Percentiles rank a stretch among this genome's conserved stretches.
phyloP scores from a whole-genome alignment of 2,888 invertebrate genomes.

The Amphipyra berbera region DNA sequence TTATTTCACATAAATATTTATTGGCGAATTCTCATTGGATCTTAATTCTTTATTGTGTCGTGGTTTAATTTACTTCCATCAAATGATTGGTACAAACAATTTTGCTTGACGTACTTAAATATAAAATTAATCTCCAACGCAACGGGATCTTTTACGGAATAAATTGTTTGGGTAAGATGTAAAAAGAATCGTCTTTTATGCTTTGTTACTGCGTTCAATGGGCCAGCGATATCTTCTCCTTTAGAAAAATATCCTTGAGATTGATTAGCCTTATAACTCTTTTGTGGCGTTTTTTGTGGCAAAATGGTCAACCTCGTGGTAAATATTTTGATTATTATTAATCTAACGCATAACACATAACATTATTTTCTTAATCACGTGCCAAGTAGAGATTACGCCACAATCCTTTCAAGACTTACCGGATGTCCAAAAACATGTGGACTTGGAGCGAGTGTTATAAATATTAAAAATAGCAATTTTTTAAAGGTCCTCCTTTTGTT shows the following conservation, averaged over 20 bases:
- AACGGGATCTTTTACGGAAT: slow-evolving; percentile 26
- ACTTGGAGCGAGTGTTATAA: too few relatives aligned
- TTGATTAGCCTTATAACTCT: neutral
- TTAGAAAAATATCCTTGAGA: slow-evolving; percentile 14
- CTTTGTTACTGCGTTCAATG: slow-evolving; percentile 23
- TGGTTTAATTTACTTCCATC: slow-evolving; percentile 50
- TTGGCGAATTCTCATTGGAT: slow-evolving; percentile 44
- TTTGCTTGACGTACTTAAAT: slow-evolving; percentile 37
- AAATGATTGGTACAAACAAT: slow-evolving; percentile 47
- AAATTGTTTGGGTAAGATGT: slow-evolving; percentile 35
- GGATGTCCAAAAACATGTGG: too few relatives aligned
- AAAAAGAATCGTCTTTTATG: slow-evolving; percentile 26
- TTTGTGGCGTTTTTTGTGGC: neutral
- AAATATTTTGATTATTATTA: too few relatives aligned
- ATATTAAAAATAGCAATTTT: too few relatives aligned
- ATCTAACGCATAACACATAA: too few relatives aligned
- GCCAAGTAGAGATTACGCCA: too few relatives aligned
- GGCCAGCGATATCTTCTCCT: slow-evolving; percentile 23
- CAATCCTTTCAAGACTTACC: too few relatives aligned
- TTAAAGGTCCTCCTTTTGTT: too few relatives aligned
- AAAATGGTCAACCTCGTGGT: neutral
- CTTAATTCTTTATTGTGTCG: slow-evolving; percentile 44
- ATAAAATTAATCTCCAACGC: slow-evolving; percentile 39
- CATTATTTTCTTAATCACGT: too few relatives aligned
- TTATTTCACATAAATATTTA: slow-evolving; percentile 40